phyloP scores from a whole-genome alignment of 2,113 vertebrate genomes.

The Rhinogobius similis region DNA sequence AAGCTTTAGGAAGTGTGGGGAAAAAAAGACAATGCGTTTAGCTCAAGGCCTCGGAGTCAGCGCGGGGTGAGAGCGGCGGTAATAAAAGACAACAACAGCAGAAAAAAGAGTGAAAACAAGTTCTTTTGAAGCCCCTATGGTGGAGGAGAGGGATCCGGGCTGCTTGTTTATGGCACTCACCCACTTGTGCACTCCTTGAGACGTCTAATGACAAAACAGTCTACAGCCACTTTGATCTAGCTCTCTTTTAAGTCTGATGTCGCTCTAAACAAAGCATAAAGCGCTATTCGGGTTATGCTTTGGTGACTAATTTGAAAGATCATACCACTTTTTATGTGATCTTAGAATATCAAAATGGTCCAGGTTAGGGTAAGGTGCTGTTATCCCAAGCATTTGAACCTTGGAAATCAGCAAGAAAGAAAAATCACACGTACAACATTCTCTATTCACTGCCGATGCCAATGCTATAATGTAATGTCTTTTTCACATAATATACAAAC shows the following conservation, averaged over 20 bases:
- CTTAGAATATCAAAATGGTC: too few relatives aligned
- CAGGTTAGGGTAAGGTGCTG: not conserved
- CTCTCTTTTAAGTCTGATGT: not conserved
- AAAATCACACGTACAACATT: too few relatives aligned
- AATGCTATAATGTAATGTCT: too few relatives aligned
- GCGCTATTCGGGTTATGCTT: not conserved
- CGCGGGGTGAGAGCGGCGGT: conserved; percentile 10
- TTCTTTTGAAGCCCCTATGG: conserved; percentile 1
- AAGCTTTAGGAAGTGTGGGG: conserved; percentile 1
- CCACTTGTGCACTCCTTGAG: not conserved
- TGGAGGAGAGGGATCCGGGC: not conserved
- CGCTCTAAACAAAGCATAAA: not conserved
- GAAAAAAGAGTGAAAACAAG: conserved; percentile 9
- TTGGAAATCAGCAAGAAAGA: too few relatives aligned
- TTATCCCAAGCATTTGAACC: not conserved
- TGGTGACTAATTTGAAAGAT: conserved; percentile 2
- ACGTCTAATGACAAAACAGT: conserved; percentile 10
- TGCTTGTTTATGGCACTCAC: not conserved
- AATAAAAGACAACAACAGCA: conserved; percentile 4
- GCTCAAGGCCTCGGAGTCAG: conserved; percentile 29
- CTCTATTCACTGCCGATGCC: too few relatives aligned
- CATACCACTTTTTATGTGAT: not conserved
- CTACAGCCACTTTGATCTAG: not conserved
- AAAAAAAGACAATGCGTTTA: conserved; percentile 9
- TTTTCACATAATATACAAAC: too few relatives aligned